Evolutionary conservation across 2,888 invertebrate species (phyloP), one percentile per base, ranked within the genome.

Genomic region (Dioctria rufipes): DNA sequence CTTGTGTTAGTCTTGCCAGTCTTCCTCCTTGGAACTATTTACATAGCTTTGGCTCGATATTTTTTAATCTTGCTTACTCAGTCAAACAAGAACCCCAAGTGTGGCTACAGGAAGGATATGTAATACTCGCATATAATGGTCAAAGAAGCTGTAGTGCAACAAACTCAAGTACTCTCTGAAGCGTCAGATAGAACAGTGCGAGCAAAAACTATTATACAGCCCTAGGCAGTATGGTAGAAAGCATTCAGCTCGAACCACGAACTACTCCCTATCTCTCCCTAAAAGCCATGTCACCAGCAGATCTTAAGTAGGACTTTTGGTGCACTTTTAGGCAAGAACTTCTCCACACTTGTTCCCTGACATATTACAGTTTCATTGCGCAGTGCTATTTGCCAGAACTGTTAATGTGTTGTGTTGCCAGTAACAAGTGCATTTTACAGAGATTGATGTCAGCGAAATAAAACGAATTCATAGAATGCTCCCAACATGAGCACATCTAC

Each of bases 401-500:
- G 37, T 61, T 61, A 61, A 61, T 61, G 61, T 39, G 61, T 61
- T 61, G 25, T 61, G 54, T 61, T 61, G 61, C 61, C 61, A 61
- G 61, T 61, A 61, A 61, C 61, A 61, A 61, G 61, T 61, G 61
- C 61, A 61, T 61, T 61, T 39, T 61, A 61, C 61, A 61, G 61
- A 61, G 61, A 61, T 61, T 61, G 61, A 61, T 61, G 61, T 61
- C 61, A 61, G 61, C 61, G 37, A 39, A 61, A 61, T 61, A 39
- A 61, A 61, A 61, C 61, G 61, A 61, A 61, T 61, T 61, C 61
- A 54, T n/a, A 54, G 54, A 54, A 54, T 54, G 49, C 49, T 11
- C 61, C 61, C 37, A 37, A 61, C n/a, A 25, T 25, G 39, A 13
- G 11, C 58, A 61, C 5, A 39, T 11, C 37, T 2, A 39, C 61